Evolutionary conservation across 2,888 invertebrate genomes (phyloP).

Genomic region (Thecophora atra): DNA sequence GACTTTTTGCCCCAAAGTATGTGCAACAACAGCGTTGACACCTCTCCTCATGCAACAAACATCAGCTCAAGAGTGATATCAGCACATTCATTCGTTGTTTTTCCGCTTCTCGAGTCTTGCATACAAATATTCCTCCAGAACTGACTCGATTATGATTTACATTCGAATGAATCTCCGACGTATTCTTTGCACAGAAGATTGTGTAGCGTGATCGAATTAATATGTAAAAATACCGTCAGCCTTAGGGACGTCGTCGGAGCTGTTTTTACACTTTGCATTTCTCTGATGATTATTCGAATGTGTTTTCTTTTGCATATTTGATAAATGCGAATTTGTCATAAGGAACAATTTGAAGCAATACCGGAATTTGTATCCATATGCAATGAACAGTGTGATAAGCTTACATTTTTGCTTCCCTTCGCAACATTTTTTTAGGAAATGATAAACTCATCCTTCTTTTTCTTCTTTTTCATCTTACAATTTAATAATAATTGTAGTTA

Average conservation of each 20-base stretch:
- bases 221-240: conserved; percentile 45
- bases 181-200: conserved; percentile 7
- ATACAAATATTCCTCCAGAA: conserved; percentile 31
- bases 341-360: background rate
- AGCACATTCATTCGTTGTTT: conserved; percentile 23
- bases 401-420: conserved; percentile 6
- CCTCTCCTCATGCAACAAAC: background rate
- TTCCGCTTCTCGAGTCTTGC: background rate
- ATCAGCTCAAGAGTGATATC: background rate
- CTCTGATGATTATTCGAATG: background rate
- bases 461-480: too few relatives aligned
- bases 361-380: background rate
- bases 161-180: conserved; percentile 35
- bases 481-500: too few relatives aligned
- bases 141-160: conserved; percentile 41
- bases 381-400: background rate
- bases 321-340: conserved; percentile 28
- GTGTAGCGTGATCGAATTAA: conserved; percentile 56
- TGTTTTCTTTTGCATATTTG: conserved; percentile 24
- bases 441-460: too few relatives aligned
- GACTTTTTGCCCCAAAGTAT: background rate
- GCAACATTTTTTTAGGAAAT: too few relatives aligned
- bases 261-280: background rate
- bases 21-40: conserved; percentile 5
- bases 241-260: conserved; percentile 32